Evolutionary conservation across 2,797 vertebrate species (phyloP).

Genomic region (Eospalax fontanierii): DNA sequence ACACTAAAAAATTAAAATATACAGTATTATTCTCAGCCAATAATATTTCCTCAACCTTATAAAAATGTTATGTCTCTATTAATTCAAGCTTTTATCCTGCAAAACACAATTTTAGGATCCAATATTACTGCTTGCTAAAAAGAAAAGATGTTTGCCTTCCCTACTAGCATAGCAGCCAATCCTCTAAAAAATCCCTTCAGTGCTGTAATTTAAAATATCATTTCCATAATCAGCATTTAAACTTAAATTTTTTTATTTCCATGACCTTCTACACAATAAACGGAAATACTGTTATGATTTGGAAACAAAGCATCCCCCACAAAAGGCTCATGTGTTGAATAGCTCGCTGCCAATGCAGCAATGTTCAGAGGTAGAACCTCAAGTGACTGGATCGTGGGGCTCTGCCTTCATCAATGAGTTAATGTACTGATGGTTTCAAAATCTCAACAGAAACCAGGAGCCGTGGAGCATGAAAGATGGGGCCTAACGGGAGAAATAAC

Average conservation of each 20-base stretch:
- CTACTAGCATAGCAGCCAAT: conserved; percentile 56
- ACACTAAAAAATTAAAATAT: conserved; percentile 40
- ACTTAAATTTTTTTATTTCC: conserved; percentile 50
- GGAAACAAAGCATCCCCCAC: neutral
- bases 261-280: conserved; percentile 47
- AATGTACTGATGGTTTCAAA: neutral
- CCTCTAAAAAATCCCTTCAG: conserved; percentile 70
- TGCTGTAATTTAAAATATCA: conserved; percentile 54
- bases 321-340: neutral
- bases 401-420: neutral
- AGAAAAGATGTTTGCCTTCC: conserved; percentile 74
- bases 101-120: conserved; percentile 80
- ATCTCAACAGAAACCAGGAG: neutral
- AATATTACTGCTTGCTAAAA: conserved; percentile 59
- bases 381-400: neutral
- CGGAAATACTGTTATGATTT: neutral
- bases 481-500: neutral
- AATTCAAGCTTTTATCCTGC: conserved; percentile 69
- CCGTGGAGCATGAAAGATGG: neutral
- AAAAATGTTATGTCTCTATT: conserved; percentile 38
- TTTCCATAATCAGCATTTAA: conserved; percentile 57
- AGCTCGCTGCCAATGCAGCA: neutral
- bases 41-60: neutral
- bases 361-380: neutral
- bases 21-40: conserved; percentile 22